phyloP scores from a whole-genome alignment of 2,888 invertebrate genomes.

The Iselma pallidipennis region DNA sequence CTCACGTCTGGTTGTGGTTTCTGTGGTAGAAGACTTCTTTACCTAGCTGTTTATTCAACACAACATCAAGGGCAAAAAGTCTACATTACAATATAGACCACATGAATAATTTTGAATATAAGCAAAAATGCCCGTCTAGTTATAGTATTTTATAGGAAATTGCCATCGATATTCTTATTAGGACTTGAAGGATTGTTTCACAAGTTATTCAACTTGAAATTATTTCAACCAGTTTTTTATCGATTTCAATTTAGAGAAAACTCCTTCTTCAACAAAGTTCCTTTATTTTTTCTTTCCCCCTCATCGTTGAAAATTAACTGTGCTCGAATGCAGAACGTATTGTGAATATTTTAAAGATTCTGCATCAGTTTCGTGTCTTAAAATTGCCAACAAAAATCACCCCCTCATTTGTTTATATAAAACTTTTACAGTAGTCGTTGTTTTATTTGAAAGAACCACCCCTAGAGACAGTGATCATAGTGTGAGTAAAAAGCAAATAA shows the following conservation, averaged over 20 bases:
- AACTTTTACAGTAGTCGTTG: neutral
- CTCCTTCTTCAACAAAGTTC: neutral
- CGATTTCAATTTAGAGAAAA: neutral
- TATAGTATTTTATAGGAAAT: neutral
- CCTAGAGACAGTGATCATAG: neutral
- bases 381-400: neutral
- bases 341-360: neutral
- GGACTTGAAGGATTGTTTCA: neutral
- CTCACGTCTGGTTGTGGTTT: neutral
- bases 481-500: slow-evolving; percentile 38
- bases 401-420: neutral
- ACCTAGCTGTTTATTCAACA: neutral
- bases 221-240: neutral
- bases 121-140: too few relatives aligned
- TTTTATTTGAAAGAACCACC: neutral
- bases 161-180: neutral
- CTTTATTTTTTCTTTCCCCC: neutral
- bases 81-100: neutral
- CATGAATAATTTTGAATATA: too few relatives aligned
- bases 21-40: neutral
- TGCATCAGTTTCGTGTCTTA: neutral
- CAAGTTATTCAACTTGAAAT: neutral
- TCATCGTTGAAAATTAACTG: neutral
- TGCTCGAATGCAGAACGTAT: neutral
- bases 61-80: neutral